Conservation (phyloP, 2,113 vertebrate genomes). For the Equus przewalskii region DNA sequence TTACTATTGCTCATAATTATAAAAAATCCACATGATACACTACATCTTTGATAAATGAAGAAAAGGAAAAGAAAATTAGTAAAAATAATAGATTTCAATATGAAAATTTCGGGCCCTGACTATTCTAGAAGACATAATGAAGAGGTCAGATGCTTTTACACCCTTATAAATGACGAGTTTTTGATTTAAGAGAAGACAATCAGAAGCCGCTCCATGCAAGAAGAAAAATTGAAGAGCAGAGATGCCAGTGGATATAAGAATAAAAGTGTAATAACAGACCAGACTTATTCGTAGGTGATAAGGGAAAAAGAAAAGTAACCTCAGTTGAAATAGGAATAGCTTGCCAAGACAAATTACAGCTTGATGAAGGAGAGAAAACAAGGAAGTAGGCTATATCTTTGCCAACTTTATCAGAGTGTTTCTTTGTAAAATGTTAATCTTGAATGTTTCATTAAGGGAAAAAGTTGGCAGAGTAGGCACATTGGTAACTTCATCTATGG, state of each 20-base stretch:
- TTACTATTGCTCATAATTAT: not conserved
- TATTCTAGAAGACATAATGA: not conserved
- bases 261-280: not conserved
- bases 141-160: not conserved
- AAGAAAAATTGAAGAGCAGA: conserved; percentile 38
- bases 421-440: conserved; percentile 47
- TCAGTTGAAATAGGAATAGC: not conserved
- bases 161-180: not conserved
- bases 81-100: not conserved
- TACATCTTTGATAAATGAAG: not conserved
- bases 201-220: not conserved
- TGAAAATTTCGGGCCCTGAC: not conserved
- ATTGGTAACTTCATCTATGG: not conserved
- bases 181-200: conserved; percentile 10
- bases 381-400: not conserved
- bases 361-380: conserved; percentile 14
- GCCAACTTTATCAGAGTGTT: not conserved
- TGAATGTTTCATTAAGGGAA: not conserved
- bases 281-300: conserved; percentile 27
- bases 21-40: not conserved
- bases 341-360: conserved; percentile 51
- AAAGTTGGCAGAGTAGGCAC: not conserved
- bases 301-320: not conserved
- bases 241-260: not conserved
- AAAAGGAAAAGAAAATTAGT: conserved; percentile 15